These are phyloP conservation scores for Acrocephalus scirpaceus DNA, from an alignment of 2,797 vertebrate genomes.

Conservation along the genomic window DNA sequence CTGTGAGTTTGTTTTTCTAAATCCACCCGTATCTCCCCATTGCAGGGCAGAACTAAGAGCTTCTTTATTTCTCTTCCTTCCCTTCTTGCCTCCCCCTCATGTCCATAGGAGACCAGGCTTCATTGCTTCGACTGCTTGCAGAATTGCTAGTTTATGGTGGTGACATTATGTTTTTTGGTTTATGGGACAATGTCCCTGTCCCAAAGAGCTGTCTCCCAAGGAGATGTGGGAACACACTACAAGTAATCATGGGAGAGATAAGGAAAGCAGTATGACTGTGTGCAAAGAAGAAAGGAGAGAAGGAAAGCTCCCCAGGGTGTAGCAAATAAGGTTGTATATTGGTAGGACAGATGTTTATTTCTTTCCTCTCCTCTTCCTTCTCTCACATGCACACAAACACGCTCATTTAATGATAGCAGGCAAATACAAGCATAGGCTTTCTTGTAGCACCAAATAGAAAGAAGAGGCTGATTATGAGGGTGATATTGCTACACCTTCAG, in stretches of 20 bases:
- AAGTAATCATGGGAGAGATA: background rate
- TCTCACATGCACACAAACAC: background rate
- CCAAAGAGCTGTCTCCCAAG: background rate
- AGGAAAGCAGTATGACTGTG: background rate
- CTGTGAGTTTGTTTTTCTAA: background rate
- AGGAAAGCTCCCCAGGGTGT: background rate
- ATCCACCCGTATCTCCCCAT: background rate
- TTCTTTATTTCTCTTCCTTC: background rate
- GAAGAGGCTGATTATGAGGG: background rate
- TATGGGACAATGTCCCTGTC: background rate
- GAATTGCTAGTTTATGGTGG: background rate
- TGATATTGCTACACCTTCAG: background rate
- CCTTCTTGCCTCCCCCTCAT: background rate
- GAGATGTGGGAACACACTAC: background rate
- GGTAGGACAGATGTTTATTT: slow-evolving; percentile 24
- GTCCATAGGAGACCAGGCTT: background rate
- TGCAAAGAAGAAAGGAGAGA: background rate
- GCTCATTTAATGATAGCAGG: background rate
- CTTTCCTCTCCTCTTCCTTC: background rate
- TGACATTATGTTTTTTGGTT: background rate
- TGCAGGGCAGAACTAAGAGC: background rate
- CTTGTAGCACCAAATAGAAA: slow-evolving; percentile 1
- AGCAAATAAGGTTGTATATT: background rate
- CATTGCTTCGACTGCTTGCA: background rate
- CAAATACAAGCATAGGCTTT: background rate